Conservation (phyloP, 2,888 invertebrate genomes). For the Aleiodes leptofemur region DNA sequence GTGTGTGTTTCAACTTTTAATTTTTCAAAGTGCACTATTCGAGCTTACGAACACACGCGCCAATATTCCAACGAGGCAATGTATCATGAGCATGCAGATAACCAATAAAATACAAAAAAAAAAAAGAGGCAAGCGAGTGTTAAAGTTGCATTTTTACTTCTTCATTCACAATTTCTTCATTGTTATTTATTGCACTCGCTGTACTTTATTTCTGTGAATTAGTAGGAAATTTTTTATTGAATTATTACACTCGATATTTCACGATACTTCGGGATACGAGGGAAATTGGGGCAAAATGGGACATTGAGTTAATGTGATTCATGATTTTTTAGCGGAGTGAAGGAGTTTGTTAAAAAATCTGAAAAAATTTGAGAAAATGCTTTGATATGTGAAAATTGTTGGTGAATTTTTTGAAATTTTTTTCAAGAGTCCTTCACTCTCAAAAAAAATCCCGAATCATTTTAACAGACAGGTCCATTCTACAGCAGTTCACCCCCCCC, state of each 20-base stretch:
- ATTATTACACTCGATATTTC: not conserved
- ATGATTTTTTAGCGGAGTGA: too few species aligned
- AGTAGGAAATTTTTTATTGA: not conserved
- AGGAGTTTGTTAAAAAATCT: too few species aligned
- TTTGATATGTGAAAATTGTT: too few species aligned
- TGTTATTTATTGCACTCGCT: conserved; percentile 3
- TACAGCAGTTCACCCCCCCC: too few species aligned
- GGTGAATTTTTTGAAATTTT: too few species aligned
- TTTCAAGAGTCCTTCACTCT: too few species aligned
- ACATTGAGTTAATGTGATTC: too few species aligned
- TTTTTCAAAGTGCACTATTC: not conserved
- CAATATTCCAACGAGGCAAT: not conserved
- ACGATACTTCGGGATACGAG: too few species aligned
- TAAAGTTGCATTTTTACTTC: not conserved
- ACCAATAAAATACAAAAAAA: not conserved
- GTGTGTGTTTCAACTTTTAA: conserved; percentile 9
- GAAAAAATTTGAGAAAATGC: too few species aligned
- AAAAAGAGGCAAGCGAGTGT: not conserved
- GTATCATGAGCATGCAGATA: conserved; percentile 7
- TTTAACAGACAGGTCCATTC: too few species aligned
- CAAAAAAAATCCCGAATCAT: too few species aligned
- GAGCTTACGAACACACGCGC: not conserved
- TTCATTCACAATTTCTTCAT: not conserved
- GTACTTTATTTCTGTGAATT: not conserved
- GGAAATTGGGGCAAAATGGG: too few species aligned